These are phyloP conservation scores for Dascyllus trimaculatus DNA, from an alignment of 2,113 vertebrate genomes.

Conservation along the genomic window DNA sequence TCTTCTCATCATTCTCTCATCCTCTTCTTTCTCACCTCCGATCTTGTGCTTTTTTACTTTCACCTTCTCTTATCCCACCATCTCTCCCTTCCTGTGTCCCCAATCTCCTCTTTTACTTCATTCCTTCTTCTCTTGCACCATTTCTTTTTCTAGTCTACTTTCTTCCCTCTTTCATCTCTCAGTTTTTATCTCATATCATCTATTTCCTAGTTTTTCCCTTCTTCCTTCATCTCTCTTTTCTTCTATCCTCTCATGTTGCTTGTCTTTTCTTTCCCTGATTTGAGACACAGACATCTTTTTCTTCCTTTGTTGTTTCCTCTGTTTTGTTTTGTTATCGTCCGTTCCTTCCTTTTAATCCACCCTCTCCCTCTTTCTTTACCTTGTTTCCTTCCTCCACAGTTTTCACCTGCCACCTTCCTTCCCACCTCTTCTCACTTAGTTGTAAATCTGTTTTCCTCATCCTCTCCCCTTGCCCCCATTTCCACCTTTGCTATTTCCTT, in stretches of 20 bases:
- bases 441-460: not conserved
- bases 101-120: too few relatives aligned
- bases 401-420: too few relatives aligned
- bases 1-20: not conserved
- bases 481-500: not conserved
- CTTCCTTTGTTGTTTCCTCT: too few relatives aligned
- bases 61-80: not conserved
- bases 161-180: too few relatives aligned
- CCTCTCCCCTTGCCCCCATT: not conserved
- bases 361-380: not conserved
- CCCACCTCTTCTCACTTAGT: not conserved
- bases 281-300: too few relatives aligned
- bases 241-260: too few relatives aligned
- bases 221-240: too few relatives aligned
- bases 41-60: not conserved
- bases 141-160: too few relatives aligned
- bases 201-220: not conserved
- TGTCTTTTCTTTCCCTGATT: too few relatives aligned
- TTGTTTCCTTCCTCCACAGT: not conserved
- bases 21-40: not conserved
- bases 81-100: not conserved
- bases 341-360: not conserved
- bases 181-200: too few relatives aligned
- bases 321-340: too few relatives aligned
- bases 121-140: too few relatives aligned